Evolutionary conservation across 2,888 invertebrate genomes (phyloP), one percentile per base, ranked within the genome.

Genomic region (Epirrhoe tristata): DNA sequence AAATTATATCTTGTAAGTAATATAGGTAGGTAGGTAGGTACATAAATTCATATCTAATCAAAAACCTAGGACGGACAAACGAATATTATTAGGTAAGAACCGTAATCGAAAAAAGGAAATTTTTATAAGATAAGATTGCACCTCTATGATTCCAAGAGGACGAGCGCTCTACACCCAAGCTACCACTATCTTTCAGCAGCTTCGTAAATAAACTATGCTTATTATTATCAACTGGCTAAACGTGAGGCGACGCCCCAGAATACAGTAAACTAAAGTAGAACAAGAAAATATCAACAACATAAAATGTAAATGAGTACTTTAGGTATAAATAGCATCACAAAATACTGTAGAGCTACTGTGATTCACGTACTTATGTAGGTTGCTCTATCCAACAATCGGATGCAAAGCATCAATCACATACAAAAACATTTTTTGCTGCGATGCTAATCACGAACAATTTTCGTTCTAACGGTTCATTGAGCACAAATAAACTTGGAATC

Each of bases 401-500:
- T 65, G 57, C 63, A 66, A 58, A 34, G 63, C 65, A 50, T 66
- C 58, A 64, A 64, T 68, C 61, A 64, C 57, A 63, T 60, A 57
- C 69, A 48, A 53, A 24, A 60, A 57, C 62, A 50, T 66, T 65
- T 53, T 68, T 66, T 56, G 64, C 69, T 62, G 60, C 61, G 51
- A 62, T 66, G 70, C 53, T 77, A 81, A 81, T 75, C 73, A 76
- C 69, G 58, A 78, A 76, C 77, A 78, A 81, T 81, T 81, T 82
- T 80, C 74, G 77, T 79, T 77, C 74, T 80, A 83, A 81, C 83
- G 83, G 83, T 82, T 77, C 78, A 76, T 71, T 69, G 75, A 76
- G 77, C 78, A 76, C 80, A 79, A 81, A 79, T 76, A 75, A 79
- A 74, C 72, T 74, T 74, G 73, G 74, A 71, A 73, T 67, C 61